Evolutionary conservation across 2,797 vertebrate genomes (phyloP), one percentile per base, ranked within the genome.

Genomic region (Xenentodon cancila): DNA sequence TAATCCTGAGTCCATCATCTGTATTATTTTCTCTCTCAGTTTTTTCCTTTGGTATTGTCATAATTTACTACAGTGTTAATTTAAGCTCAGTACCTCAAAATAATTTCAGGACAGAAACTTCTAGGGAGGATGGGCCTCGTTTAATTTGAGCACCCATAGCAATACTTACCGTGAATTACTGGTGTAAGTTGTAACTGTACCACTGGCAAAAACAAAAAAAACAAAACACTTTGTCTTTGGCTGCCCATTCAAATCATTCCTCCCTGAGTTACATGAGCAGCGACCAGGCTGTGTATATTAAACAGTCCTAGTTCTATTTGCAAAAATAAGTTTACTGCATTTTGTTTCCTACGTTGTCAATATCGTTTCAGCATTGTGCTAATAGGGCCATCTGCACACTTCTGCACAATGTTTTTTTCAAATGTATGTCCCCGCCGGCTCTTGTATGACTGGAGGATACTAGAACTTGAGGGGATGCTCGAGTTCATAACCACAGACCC

Each of bases 281-380:
- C 8, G 51, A 68, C 18, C 71, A 67, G 34, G 20, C 69, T 20
- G 69, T 22, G 43, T 45, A 17, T 40, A 34, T 56, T 27, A 70
- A 75, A 80, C 63, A 73, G 58, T 50, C 51, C 4, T n/a, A 34
- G 44, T 59, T 27, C 19, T 63, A 61, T 63, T 63, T 40, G 51
- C 58, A 66, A 44, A 0, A 52, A 68, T 57, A 49, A 25, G 25
- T 25, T 71, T 45, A 42, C 60, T 57, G 47, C 69, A 43, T 77
- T 73, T 68, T 68, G 57, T 84, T 78, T 69, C 75, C 59, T 65
- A 56, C 59, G 52, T 48, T 56, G 64, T 76, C 72, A 74, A 46
- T 76, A 76, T 70, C 60, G 53, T 46, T 72, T 16, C 18, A 9
- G 51, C 0, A 0, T 46, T 52, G 25, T 57, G 61, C 32, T 74